Percentiles rank a stretch among this genome's conserved stretches.
Conservation (phyloP, 2,113 vertebrate species). For the Hymenochirus boettgeri region DNA sequence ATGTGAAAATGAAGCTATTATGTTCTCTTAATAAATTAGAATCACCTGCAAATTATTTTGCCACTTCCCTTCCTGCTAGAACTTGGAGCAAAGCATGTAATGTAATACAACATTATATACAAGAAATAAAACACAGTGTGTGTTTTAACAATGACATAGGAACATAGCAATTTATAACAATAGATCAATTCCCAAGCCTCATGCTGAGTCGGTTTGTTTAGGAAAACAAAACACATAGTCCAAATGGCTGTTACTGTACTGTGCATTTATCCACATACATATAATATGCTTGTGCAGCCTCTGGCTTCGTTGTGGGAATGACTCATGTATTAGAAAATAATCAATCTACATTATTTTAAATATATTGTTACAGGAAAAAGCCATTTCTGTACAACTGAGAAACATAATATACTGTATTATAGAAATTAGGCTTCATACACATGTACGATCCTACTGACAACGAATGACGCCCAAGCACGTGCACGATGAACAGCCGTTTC, state of each 20-base stretch:
- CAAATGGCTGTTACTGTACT: conserved; percentile 13
- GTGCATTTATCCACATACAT: conserved; percentile 10
- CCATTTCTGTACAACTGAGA: no score
- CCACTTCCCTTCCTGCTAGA: conserved; percentile 24
- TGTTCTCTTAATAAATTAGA: conserved; percentile 34
- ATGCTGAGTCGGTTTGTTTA: conserved; percentile 18
- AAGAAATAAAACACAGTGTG: conserved; percentile 35
- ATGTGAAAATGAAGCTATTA: conserved; percentile 30
- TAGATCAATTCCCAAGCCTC: conserved; percentile 11
- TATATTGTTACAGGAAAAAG: no score
- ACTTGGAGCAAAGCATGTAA: conserved; percentile 12
- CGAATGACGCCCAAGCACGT: no score
- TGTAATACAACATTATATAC: conserved; percentile 30
- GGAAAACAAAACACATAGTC: conserved; percentile 1
- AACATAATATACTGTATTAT: no score
- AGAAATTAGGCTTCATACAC: no score
- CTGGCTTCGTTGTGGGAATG: not conserved
- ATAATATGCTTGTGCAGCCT: conserved; percentile 16
- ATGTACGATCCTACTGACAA: no score
- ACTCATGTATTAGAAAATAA: no score
- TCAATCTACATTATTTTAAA: no score
- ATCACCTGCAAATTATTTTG: conserved; percentile 35
- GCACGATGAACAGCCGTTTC: no score
- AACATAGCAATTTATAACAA: conserved; percentile 16
- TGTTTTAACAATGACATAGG: conserved; percentile 27